phyloP scores from a whole-genome alignment of 2,113 vertebrate genomes.

The Atrichornis clamosus region DNA sequence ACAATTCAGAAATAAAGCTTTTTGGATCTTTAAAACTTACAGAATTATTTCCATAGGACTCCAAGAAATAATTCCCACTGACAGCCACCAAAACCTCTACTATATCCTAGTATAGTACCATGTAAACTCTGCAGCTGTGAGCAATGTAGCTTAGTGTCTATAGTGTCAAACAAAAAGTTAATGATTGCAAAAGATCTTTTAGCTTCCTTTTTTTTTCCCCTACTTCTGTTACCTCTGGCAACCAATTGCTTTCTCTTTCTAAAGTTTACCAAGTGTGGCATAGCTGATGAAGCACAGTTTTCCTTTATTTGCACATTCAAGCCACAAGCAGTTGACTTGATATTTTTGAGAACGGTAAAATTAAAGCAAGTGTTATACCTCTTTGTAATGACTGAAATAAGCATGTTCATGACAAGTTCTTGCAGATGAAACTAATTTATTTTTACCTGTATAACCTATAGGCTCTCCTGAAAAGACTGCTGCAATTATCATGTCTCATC shows the following conservation, averaged over 20 bases:
- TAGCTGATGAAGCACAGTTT: neutral
- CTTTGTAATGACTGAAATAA: neutral
- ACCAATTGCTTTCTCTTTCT: neutral
- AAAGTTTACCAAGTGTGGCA: neutral
- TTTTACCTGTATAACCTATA: neutral
- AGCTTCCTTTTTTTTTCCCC: fast-evolving
- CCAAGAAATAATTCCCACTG: neutral
- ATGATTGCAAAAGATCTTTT: neutral
- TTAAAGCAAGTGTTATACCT: neutral
- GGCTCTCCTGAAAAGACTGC: neutral
- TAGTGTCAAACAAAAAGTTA: neutral
- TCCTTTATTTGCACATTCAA: neutral
- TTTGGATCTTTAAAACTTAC: neutral
- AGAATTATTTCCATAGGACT: neutral
- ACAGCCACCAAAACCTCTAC: neutral
- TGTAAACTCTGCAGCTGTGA: neutral
- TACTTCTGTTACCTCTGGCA: neutral
- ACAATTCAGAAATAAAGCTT: neutral
- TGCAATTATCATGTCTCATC: neutral
- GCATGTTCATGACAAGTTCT: neutral
- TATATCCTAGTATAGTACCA: neutral
- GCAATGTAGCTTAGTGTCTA: neutral
- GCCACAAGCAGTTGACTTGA: neutral
- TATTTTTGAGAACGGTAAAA: neutral
- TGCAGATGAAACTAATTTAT: neutral